Conservation (phyloP, 1,140 invertebrate species). For the Musca domestica region DNA sequence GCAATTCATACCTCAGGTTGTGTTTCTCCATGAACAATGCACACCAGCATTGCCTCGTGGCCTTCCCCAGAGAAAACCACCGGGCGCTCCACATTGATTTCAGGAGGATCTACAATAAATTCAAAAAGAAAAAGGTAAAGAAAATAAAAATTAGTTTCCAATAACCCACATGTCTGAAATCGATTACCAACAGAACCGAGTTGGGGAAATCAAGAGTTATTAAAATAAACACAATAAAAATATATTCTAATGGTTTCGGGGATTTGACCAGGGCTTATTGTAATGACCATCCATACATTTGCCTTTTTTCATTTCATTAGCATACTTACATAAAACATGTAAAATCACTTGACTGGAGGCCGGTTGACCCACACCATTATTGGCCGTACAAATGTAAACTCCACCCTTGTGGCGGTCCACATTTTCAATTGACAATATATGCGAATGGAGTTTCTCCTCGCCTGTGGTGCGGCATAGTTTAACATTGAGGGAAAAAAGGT, state of each 20-base stretch:
- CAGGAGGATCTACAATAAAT: constrained; percentile 59
- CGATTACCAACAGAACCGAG: neutral
- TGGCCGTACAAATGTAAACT: constrained; percentile 63
- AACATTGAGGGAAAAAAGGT: neutral
- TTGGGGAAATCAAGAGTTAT: neutral
- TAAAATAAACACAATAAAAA: constrained; percentile 7
- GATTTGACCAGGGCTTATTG: too few species aligned
- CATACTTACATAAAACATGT: constrained; percentile 63
- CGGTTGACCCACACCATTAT: constrained; percentile 63
- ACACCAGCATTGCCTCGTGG: constrained; percentile 65
- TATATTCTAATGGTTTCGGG: too few species aligned
- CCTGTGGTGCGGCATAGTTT: constrained; percentile 36
- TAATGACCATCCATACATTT: neutral
- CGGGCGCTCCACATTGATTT: constrained; percentile 64
- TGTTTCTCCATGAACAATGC: constrained; percentile 67
- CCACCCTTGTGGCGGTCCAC: constrained; percentile 63
- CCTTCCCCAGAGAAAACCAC: constrained; percentile 67
- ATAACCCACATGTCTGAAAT: neutral
- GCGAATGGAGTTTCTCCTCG: constrained; percentile 57
- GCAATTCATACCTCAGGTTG: constrained; percentile 60
- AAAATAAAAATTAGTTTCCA: constrained; percentile 13
- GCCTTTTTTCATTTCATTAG: neutral
- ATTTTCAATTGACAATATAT: constrained; percentile 55
- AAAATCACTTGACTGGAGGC: constrained; percentile 60
- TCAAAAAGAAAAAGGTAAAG: neutral